Conservation (phyloP, 2,888 invertebrate species). For the Dioctria rufipes region DNA sequence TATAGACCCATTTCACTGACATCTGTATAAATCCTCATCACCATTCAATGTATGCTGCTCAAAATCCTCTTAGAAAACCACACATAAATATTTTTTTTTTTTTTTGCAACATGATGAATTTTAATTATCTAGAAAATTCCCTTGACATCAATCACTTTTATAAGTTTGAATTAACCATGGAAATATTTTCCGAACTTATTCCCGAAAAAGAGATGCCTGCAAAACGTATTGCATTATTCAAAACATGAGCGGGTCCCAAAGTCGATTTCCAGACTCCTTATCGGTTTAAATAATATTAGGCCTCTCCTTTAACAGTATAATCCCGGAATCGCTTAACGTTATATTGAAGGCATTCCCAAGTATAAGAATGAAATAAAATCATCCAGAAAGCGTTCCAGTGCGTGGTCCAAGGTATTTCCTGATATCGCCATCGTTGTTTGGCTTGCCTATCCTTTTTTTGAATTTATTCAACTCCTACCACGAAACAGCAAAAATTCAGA, state of each 20-base stretch:
- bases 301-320: constrained; percentile 17
- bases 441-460: background rate
- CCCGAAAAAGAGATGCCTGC: background rate
- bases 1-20: no score
- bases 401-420: background rate
- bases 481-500: background rate
- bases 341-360: background rate
- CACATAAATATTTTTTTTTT: no score
- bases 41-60: no score
- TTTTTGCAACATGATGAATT: no score
- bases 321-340: constrained; percentile 6
- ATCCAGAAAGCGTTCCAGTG: background rate
- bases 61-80: no score
- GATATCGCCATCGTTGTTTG: background rate
- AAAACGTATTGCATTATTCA: background rate
- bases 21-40: no score
- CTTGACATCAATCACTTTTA: no score
- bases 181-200: no score
- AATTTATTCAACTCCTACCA: background rate
- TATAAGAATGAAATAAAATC: constrained; percentile 12
- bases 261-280: constrained; percentile 35
- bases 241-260: constrained; percentile 7
- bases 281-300: constrained; percentile 5
- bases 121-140: no score
- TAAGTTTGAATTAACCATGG: no score